phyloP scores from a whole-genome alignment of 2,888 invertebrate genomes.

The Caenorhabditis parvicauda region DNA sequence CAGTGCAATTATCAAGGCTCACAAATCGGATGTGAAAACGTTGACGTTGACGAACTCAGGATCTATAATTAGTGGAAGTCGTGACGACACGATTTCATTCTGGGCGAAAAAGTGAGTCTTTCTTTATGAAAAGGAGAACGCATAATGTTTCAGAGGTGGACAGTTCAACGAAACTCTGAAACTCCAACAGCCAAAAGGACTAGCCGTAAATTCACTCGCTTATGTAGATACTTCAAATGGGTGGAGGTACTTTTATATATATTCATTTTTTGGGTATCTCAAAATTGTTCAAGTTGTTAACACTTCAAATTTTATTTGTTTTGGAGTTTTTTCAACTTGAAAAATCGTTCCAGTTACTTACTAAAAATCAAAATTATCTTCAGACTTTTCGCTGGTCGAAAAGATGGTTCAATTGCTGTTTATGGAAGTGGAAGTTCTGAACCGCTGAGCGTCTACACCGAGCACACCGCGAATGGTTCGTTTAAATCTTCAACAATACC shows the following conservation, averaged over 20 bases:
- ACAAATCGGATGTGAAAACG: slow-evolving; percentile 30
- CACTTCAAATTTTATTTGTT: no score
- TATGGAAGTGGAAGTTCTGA: slow-evolving; percentile 29
- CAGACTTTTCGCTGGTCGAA: slow-evolving; percentile 30
- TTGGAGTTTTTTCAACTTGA: no score
- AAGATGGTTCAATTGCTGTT: slow-evolving; percentile 48
- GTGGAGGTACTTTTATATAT: no score
- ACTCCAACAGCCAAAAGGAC: slow-evolving; percentile 21
- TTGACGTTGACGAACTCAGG: slow-evolving; percentile 27
- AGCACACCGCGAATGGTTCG: slow-evolving; percentile 38
- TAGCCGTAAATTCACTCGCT: slow-evolving; percentile 45
- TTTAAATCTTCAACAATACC: background rate
- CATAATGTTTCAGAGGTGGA: slow-evolving; percentile 22
- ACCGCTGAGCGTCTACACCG: slow-evolving; percentile 18
- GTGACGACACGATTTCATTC: slow-evolving; percentile 45
- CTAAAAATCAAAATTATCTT: background rate
- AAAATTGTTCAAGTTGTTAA: no score
- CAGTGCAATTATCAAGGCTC: slow-evolving; percentile 29
- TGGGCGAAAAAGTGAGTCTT: slow-evolving; percentile 33
- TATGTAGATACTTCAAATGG: slow-evolving; percentile 26
- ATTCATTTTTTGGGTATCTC: no score
- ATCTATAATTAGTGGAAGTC: slow-evolving; percentile 38
- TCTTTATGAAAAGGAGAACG: slow-evolving; percentile 1
- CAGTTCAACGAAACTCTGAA: slow-evolving; percentile 16
- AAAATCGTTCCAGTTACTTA: background rate